Evolutionary conservation across 1,140 invertebrate species (phyloP).

Genomic region (Thalassaphorura encarpata): DNA sequence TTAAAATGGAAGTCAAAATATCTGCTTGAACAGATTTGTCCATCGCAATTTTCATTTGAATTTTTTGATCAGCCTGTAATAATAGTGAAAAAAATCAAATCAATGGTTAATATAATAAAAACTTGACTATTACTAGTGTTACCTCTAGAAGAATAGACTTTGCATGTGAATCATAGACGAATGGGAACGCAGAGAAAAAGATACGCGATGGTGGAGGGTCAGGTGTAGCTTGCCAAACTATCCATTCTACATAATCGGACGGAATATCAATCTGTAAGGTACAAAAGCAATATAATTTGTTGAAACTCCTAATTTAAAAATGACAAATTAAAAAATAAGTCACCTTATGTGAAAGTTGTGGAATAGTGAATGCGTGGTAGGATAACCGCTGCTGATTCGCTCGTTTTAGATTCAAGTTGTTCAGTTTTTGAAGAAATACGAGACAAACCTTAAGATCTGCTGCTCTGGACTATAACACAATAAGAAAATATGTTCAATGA

Average conservation of each 20-base stretch:
- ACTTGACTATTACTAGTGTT: too few species aligned
- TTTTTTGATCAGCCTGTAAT: conserved; percentile 19
- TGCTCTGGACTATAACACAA: too few species aligned
- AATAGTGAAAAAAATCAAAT: background rate
- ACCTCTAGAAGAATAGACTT: conserved; percentile 82
- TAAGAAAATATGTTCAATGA: too few species aligned
- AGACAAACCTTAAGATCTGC: too few species aligned
- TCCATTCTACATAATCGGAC: conserved; percentile 73
- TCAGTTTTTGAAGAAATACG: too few species aligned
- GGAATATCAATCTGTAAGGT: conserved; percentile 59
- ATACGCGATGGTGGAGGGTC: too few species aligned
- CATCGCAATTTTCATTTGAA: conserved; percentile 68
- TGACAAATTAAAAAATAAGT: too few species aligned
- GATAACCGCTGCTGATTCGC: conserved; percentile 20
- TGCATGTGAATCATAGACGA: conserved; percentile 84
- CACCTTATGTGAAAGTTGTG: conserved; percentile 25
- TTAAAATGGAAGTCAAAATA: conserved; percentile 39
- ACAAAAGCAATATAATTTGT: too few species aligned
- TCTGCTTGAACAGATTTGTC: conserved; percentile 50
- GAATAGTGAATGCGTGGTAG: conserved; percentile 31
- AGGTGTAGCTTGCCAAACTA: conserved; percentile 36
- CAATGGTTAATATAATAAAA: too few species aligned
- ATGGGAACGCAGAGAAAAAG: conserved; percentile 82
- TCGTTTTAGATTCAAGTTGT: too few species aligned
- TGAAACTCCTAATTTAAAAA: too few species aligned